These are phyloP conservation scores for Camponotus fellah DNA, from an alignment of 2,888 invertebrate genomes.

Conservation along the genomic window DNA sequence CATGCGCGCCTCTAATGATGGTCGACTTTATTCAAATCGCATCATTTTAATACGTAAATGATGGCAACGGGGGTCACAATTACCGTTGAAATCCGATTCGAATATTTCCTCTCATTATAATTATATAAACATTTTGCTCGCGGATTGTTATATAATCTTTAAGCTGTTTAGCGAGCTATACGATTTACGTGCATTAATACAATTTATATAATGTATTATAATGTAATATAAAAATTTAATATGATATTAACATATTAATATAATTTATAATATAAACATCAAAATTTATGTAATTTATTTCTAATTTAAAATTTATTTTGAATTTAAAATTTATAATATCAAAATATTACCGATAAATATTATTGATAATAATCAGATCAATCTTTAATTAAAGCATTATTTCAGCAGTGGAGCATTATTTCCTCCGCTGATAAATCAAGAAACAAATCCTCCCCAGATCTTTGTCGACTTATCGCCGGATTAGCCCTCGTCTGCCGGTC, in stretches of 20 bases:
- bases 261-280: neutral
- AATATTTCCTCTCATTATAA: slow-evolving; percentile 18
- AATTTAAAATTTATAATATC: neutral
- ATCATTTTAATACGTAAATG: slow-evolving; percentile 30
- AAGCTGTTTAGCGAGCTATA: neutral
- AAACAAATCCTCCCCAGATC: slow-evolving; percentile 11
- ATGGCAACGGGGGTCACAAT: slow-evolving; percentile 21
- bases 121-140: slow-evolving; percentile 8
- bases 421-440: neutral
- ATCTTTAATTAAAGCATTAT: neutral
- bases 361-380: neutral
- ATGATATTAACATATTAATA: slow-evolving; percentile 1
- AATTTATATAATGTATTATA: no score
- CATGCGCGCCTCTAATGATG: slow-evolving; percentile 28
- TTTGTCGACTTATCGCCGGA: slow-evolving; percentile 65
- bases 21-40: slow-evolving; percentile 46
- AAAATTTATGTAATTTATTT: no score
- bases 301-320: no score
- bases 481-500: slow-evolving; percentile 69
- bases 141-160: neutral
- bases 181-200: neutral
- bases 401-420: neutral
- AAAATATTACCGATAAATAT: neutral
- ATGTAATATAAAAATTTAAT: no score
- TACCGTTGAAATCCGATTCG: slow-evolving; percentile 5